Percentiles rank a stretch among this genome's conserved stretches.
Evolutionary conservation across 2,113 vertebrate species (phyloP).

Genomic region (Epinephelus lanceolatus): DNA sequence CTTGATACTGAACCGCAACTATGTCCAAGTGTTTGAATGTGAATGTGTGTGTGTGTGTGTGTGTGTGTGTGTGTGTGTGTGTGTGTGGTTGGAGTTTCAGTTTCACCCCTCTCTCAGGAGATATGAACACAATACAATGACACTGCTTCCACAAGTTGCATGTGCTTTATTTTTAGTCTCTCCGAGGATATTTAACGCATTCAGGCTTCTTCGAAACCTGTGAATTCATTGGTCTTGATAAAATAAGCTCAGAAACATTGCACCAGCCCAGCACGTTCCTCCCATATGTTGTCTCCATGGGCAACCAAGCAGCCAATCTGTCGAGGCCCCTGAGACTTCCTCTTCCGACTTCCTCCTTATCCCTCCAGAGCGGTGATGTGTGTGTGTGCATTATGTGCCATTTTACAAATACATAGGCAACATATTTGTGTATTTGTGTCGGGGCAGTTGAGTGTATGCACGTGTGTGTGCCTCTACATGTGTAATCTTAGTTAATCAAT

Average conservation of each 20-base stretch:
- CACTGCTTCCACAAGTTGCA: not conserved
- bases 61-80: not conserved
- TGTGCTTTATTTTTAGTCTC: conserved; percentile 20
- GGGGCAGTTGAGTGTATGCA: conserved; percentile 26
- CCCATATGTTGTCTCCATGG: conserved; percentile 72
- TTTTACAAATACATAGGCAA: conserved; percentile 24
- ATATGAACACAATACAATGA: not conserved
- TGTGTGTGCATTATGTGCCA: not conserved
- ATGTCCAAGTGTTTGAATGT: conserved; percentile 24
- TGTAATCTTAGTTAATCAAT: conserved; percentile 77
- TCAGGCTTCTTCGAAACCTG: conserved; percentile 15
- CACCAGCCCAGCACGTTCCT: conserved; percentile 25
- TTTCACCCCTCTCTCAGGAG: not conserved
- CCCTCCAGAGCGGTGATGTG: not conserved
- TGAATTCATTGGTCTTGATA: not conserved
- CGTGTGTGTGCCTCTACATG: conserved; percentile 41
- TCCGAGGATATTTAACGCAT: not conserved
- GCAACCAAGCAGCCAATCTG: conserved; percentile 68
- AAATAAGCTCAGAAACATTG: conserved; percentile 28
- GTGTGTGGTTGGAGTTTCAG: not conserved
- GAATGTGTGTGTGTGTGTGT: conserved; percentile 1
- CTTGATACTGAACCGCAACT: conserved; percentile 43
- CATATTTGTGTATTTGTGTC: conserved; percentile 27
- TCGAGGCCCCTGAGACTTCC: conserved; percentile 53
- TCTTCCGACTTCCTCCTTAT: conserved; percentile 51